These are phyloP conservation scores for Chrysolophus pictus DNA, from an alignment of 2,797 vertebrate genomes.

Conservation along the genomic window DNA sequence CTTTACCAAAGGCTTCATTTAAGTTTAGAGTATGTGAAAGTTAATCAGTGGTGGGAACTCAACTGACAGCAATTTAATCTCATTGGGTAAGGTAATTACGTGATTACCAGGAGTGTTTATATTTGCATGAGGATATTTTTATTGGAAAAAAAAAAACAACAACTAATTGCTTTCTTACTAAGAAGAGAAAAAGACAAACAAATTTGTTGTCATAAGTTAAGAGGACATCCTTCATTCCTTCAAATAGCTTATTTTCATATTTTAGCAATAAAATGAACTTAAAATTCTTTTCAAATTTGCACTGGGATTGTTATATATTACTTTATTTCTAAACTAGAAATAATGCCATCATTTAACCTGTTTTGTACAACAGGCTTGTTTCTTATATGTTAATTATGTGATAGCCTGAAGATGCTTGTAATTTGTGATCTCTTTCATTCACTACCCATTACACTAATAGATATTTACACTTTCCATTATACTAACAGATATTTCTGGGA, in stretches of 20 bases:
- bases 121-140: constrained; percentile 88
- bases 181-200: constrained; percentile 79
- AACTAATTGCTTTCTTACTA: constrained; percentile 88
- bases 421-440: constrained; percentile 25
- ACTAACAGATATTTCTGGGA: constrained; percentile 10
- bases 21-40: constrained; percentile 74
- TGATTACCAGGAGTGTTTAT: constrained; percentile 88
- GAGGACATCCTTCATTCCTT: constrained; percentile 75
- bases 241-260: constrained; percentile 61
- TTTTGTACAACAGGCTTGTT: background rate
- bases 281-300: constrained; percentile 27
- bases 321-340: constrained; percentile 20
- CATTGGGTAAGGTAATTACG: constrained; percentile 89
- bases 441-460: background rate
- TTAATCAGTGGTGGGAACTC: constrained; percentile 79
- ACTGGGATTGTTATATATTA: background rate
- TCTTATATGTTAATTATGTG: background rate
- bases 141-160: constrained; percentile 75
- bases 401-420: constrained; percentile 8
- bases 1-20: constrained; percentile 86
- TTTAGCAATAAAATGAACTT: constrained; percentile 36
- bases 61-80: constrained; percentile 82
- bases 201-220: constrained; percentile 79
- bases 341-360: background rate
- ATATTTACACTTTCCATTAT: background rate